phyloP scores from a whole-genome alignment of 2,113 vertebrate species.

The Pelvicachromis taeniatus region DNA sequence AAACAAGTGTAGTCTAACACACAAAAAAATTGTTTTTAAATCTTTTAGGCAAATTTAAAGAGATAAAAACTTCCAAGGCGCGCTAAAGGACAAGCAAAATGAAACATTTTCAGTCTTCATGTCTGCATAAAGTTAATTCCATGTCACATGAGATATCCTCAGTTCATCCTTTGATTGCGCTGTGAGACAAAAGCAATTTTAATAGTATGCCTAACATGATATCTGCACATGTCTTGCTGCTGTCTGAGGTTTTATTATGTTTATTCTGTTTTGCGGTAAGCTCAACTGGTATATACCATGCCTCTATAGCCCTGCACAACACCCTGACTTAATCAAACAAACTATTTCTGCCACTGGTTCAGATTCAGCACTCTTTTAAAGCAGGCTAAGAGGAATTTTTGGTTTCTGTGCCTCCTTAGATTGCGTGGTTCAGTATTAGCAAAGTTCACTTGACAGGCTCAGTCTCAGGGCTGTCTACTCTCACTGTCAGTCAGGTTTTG shows the following conservation, averaged over 20 bases:
- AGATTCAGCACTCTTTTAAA: neutral
- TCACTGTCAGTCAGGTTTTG: neutral
- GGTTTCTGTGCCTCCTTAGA: neutral
- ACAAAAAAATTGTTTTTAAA: neutral
- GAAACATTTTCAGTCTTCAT: neutral
- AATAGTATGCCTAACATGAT: neutral
- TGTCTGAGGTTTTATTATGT: neutral
- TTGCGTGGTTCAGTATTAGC: neutral
- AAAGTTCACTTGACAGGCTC: neutral
- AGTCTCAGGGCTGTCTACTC: neutral
- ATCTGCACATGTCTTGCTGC: neutral
- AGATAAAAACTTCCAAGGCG: neutral
- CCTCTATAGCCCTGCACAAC: rapidly evolving
- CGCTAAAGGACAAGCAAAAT: too few relatives aligned
- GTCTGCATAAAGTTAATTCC: neutral
- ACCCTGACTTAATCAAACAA: neutral
- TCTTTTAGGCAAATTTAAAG: neutral
- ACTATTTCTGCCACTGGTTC: neutral
- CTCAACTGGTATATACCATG: neutral
- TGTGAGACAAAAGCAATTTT: neutral
- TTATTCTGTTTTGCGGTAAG: neutral
- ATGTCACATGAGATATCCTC: neutral
- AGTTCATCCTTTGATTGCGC: neutral
- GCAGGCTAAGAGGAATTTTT: neutral
- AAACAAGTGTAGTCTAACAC: neutral